phyloP scores from a whole-genome alignment of 2,888 invertebrate species.

The Teinopalpus imperialis region DNA sequence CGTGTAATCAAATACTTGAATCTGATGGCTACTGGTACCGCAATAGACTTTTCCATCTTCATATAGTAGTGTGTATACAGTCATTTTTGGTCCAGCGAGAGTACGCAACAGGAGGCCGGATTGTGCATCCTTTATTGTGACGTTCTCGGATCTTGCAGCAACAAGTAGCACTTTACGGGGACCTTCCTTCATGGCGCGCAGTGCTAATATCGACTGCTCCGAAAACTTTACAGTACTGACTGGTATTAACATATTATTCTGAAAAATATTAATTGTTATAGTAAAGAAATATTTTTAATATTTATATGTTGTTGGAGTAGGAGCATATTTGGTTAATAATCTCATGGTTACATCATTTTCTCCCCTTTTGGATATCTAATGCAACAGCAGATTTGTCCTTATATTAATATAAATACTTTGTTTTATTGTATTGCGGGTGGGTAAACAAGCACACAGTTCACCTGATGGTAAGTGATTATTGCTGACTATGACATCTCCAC shows the following conservation, averaged over 20 bases:
- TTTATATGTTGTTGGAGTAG: too few relatives aligned
- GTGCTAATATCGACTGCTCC: conserved; percentile 84
- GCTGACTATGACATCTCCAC: too few relatives aligned
- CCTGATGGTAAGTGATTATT: too few relatives aligned
- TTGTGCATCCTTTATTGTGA: conserved; percentile 87
- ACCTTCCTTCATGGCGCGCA: conserved; percentile 88
- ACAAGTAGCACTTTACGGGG: conserved; percentile 86
- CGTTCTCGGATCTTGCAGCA: conserved; percentile 85
- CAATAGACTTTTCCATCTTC: conserved; percentile 87
- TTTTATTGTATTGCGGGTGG: too few relatives aligned
- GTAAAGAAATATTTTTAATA: too few relatives aligned
- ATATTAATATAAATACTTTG: too few relatives aligned
- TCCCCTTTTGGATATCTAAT: too few relatives aligned
- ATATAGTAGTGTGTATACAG: conserved; percentile 87
- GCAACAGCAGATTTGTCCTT: not conserved
- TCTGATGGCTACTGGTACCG: conserved; percentile 87
- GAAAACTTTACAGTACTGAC: conserved; percentile 82
- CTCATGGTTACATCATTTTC: too few relatives aligned
- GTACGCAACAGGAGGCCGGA: conserved; percentile 86
- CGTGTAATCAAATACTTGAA: conserved; percentile 88
- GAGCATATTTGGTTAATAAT: too few relatives aligned
- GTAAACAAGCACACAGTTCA: too few relatives aligned
- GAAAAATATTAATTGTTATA: conserved; percentile 37
- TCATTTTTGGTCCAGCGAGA: conserved; percentile 80
- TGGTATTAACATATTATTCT: conserved; percentile 80